Evolutionary conservation across 2,888 invertebrate genomes (phyloP).

Genomic region (Dynastes maya): DNA sequence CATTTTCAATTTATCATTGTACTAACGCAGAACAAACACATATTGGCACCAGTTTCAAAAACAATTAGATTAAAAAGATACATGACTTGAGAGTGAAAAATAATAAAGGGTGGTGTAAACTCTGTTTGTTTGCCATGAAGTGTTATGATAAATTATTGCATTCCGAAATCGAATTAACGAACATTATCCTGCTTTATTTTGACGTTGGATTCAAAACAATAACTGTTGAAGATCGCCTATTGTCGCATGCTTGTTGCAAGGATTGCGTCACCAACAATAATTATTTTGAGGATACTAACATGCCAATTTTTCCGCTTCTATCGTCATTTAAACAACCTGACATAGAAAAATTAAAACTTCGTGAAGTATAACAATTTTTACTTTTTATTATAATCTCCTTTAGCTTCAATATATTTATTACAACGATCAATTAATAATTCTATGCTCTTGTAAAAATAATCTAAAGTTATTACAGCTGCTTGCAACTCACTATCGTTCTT

Average conservation of each 20-base stretch:
- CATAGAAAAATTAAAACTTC: no score
- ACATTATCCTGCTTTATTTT: constrained; percentile 77
- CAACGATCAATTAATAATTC: no score
- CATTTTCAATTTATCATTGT: constrained; percentile 14
- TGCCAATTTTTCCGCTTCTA: constrained; percentile 45
- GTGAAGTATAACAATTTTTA: no score
- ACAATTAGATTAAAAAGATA: constrained; percentile 58
- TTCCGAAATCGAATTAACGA: constrained; percentile 62
- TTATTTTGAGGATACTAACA: constrained; percentile 46
- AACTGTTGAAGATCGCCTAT: constrained; percentile 73
- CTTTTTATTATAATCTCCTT: no score
- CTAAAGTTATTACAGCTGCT: no score
- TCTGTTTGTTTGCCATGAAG: constrained; percentile 64
- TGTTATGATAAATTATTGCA: constrained; percentile 64
- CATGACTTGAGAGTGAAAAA: constrained; percentile 57
- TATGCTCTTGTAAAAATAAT: no score
- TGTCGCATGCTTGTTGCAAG: constrained; percentile 79
- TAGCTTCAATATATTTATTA: no score
- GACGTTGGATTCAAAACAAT: constrained; percentile 81
- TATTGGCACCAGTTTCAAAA: constrained; percentile 34
- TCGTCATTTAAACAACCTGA: constrained; percentile 37
- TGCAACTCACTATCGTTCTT: no score
- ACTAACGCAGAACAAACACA: constrained; percentile 19
- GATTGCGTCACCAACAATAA: constrained; percentile 56
- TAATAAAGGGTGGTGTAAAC: constrained; percentile 62